Evolutionary conservation across 1,140 invertebrate species (phyloP), one percentile per base, ranked within the genome.

Genomic region (Drosophila littoralis): DNA sequence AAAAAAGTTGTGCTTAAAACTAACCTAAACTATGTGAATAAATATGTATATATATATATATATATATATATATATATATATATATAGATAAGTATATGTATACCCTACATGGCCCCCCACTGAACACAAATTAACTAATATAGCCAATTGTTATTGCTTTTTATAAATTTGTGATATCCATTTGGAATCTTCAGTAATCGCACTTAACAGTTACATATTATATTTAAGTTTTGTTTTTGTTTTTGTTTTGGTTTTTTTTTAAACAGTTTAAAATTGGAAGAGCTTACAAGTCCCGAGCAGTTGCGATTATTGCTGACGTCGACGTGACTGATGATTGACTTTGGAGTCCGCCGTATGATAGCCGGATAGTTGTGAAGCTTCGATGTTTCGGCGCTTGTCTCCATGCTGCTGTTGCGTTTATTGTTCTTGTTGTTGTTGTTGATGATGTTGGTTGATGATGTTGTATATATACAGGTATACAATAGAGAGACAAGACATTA

Each of bases 401-500:
- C 65, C 52, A 17, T 33, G 55, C 32, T 33, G 55, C 32, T 48
- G 65, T 55, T 51, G 67, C 36, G 38, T 42, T 63, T 72, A 42
- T 40, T 22, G 48, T 59, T 79, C 45, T 52, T 32, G 70, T 61
- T 61, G 59, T 13, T 75, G 22, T 22, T 22, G 22, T 22, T 22
- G 66, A 17, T 45, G 69, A 42, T 52, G 67, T 36, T 52, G 61
- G 15, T 54, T 38, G 52, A 58, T 65, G 61, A n/a, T 61, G 51
- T 28, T 68, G 43, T 88, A 80, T 89, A 89, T 88, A 80, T 84
- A 89, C 77, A 89, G 77, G 84, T 89, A 83, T 89, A 88, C 77
- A 84, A 88, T 88, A 88, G 84, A 88, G 84, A 88, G 84, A 88
- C 77, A 88, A 88, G 76, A 89, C 84, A 88, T 88, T 88, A 88